Percentiles rank a stretch among this genome's conserved stretches.
These are phyloP conservation scores for Euwallacea similis DNA, from an alignment of 1,140 invertebrate species.

Conservation along the genomic window DNA sequence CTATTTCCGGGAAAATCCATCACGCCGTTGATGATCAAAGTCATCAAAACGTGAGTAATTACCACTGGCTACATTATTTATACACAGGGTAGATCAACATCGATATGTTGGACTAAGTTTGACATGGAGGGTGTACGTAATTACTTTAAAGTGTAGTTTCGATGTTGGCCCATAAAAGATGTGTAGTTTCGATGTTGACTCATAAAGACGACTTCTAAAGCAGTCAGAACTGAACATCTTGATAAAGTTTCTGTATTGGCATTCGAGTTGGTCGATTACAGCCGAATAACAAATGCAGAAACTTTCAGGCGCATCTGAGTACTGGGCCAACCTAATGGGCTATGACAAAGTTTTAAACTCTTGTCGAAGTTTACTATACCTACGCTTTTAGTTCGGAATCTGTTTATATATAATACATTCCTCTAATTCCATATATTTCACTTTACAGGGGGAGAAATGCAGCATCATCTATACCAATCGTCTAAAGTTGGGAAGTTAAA, in stretches of 20 bases:
- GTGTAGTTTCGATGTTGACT: slow-evolving; percentile 2
- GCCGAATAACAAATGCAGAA: slow-evolving; percentile 34
- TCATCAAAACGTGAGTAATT: slow-evolving; percentile 33
- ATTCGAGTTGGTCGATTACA: slow-evolving; percentile 30
- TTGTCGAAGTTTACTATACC: slow-evolving; percentile 18
- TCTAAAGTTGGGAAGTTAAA: no score
- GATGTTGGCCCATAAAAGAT: not conserved
- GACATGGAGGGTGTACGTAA: slow-evolving; percentile 1
- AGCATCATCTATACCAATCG: no score
- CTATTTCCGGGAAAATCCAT: slow-evolving; percentile 33
- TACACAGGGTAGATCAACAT: slow-evolving; percentile 8
- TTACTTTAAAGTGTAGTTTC: slow-evolving; percentile 10
- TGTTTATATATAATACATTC: not conserved
- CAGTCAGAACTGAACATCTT: slow-evolving; percentile 1
- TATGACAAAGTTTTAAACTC: slow-evolving; percentile 31
- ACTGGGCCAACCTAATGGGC: slow-evolving; percentile 19
- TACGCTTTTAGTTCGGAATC: slow-evolving; percentile 16
- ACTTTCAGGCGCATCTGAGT: slow-evolving; percentile 29
- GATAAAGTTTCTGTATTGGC: slow-evolving; percentile 31
- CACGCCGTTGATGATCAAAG: slow-evolving; percentile 31
- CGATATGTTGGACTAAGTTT: slow-evolving; percentile 7
- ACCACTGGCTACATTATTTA: slow-evolving; percentile 13
- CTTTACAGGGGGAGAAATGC: no score
- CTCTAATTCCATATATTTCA: not conserved
- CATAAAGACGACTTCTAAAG: not conserved